Conservation (phyloP, 2,797 vertebrate genomes). For the Oreochromis mossambicus region DNA sequence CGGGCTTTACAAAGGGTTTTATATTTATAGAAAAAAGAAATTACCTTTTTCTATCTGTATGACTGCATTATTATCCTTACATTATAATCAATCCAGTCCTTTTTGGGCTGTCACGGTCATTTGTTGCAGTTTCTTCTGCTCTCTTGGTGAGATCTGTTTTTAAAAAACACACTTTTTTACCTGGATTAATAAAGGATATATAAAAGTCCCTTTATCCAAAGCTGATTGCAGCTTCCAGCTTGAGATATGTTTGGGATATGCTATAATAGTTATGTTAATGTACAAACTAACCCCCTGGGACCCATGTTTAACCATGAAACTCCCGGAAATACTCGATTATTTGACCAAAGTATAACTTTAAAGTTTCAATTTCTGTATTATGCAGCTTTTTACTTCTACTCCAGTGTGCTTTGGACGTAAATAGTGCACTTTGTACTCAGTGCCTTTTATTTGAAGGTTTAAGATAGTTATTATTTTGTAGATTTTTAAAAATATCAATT, state of each 20-base stretch:
- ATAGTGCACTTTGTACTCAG: not conserved
- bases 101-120: not conserved
- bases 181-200: not conserved
- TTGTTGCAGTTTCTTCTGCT: not conserved
- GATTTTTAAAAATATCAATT: not conserved
- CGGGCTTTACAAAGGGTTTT: rapidly evolving
- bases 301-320: not conserved
- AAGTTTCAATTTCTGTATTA: not conserved
- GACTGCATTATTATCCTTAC: not conserved
- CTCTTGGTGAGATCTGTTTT: not conserved
- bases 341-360: not conserved
- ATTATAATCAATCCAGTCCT: not conserved
- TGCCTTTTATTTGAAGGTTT: not conserved
- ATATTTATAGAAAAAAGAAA: not conserved
- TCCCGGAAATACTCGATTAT: not conserved
- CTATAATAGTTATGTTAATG: rapidly evolving
- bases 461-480: not conserved
- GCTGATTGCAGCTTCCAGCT: not conserved
- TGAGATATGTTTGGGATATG: not conserved
- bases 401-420: rapidly evolving
- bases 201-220: not conserved
- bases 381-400: not conserved
- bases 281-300: too few species aligned
- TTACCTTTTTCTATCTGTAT: rapidly evolving
- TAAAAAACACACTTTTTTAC: rapidly evolving